Conservation (phyloP, 2,797 vertebrate species). For the Sebastes iracundus region DNA sequence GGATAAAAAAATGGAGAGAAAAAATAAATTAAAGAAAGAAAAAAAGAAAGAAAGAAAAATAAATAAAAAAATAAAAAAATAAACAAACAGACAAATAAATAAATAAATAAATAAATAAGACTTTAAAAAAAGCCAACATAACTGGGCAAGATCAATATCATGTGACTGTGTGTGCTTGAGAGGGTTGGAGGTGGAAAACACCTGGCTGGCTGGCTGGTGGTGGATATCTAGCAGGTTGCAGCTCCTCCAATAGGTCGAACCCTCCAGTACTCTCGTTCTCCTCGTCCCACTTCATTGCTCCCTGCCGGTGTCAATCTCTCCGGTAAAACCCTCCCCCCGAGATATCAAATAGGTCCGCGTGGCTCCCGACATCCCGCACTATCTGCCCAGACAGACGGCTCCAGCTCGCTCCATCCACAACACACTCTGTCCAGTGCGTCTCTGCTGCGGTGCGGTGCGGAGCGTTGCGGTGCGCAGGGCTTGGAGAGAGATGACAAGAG, state of each 20-base stretch:
- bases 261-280: slow-evolving; percentile 22
- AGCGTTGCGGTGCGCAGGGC: slow-evolving; percentile 71
- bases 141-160: too few species aligned
- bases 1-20: too few species aligned
- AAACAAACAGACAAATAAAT: too few species aligned
- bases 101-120: too few species aligned
- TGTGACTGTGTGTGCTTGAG: too few species aligned
- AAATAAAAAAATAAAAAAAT: too few species aligned
- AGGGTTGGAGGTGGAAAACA: slow-evolving; percentile 3
- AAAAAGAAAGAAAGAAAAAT: too few species aligned
- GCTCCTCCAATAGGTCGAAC: slow-evolving; percentile 68
- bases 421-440: slow-evolving; percentile 36
- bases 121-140: too few species aligned
- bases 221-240: slow-evolving; percentile 19
- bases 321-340: slow-evolving; percentile 73
- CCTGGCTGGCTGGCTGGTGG: slow-evolving; percentile 45
- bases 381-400: slow-evolving; percentile 68
- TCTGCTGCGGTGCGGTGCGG: slow-evolving; percentile 66
- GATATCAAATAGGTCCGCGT: slow-evolving; percentile 71
- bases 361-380: slow-evolving; percentile 48
- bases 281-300: slow-evolving; percentile 62
- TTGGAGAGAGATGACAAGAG: slow-evolving; percentile 83
- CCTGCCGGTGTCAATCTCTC: slow-evolving; percentile 62
- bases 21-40: too few species aligned
- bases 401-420: slow-evolving; percentile 2